Percentiles rank a stretch among this genome's conserved stretches.
Conservation (phyloP, 2,113 vertebrate species). For the Anhinga anhinga region DNA sequence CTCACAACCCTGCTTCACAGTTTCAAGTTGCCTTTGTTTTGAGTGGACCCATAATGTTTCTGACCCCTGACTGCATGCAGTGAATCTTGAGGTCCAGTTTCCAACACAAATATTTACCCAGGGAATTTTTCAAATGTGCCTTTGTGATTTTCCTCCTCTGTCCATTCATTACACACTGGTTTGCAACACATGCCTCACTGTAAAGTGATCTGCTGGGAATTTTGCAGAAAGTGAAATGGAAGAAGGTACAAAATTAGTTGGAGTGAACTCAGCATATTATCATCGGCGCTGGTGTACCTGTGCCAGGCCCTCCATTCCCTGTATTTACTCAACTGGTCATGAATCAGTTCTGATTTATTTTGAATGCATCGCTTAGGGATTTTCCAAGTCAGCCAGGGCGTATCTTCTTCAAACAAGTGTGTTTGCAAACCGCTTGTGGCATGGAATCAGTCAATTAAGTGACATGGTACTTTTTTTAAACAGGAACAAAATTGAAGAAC, state of each 20-base stretch:
- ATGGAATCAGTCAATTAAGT: not conserved
- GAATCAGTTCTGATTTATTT: conserved; percentile 33
- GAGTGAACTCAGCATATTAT: not conserved
- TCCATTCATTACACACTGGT: not conserved
- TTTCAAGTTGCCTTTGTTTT: not conserved
- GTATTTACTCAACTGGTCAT: not conserved
- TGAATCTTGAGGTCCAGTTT: not conserved
- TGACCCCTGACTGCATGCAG: not conserved
- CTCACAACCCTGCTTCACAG: not conserved
- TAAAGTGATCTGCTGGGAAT: not conserved
- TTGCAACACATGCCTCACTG: not conserved
- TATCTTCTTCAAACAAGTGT: conserved; percentile 44
- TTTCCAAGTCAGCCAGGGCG: conserved; percentile 10
- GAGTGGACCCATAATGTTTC: not conserved
- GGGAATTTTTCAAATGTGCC: not conserved
- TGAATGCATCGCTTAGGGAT: not conserved
- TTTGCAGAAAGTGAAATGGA: not conserved
- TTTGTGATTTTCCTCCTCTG: not conserved
- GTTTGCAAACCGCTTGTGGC: conserved; percentile 23
- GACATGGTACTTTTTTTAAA: not conserved
- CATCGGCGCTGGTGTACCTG: not conserved
- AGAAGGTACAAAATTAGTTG: not conserved
- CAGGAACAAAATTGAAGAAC: not conserved
- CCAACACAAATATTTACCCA: conserved; percentile 24
- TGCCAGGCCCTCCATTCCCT: not conserved